phyloP scores from a whole-genome alignment of 2,888 invertebrate species.

The Allophyes oxyacanthae region DNA sequence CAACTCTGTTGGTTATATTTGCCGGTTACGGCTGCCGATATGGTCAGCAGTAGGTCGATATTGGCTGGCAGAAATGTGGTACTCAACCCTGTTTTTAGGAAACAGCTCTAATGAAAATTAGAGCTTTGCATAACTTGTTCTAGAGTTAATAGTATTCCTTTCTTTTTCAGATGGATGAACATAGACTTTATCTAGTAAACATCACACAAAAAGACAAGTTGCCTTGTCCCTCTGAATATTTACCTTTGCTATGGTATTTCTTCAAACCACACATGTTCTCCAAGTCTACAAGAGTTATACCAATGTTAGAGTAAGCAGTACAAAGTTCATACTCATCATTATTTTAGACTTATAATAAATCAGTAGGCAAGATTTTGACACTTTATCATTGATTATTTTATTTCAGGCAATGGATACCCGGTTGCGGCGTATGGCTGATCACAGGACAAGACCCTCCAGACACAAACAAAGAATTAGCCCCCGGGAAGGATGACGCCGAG shows the following conservation, averaged over 20 bases:
- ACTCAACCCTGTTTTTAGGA: no score
- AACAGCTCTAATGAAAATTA: no score
- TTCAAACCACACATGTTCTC: constrained; percentile 90
- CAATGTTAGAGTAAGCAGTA: constrained; percentile 92
- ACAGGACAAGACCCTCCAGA: constrained; percentile 86
- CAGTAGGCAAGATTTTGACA: no score
- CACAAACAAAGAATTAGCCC: constrained; percentile 70
- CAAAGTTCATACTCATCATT: not conserved
- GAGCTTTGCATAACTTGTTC: no score
- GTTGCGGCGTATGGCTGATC: constrained; percentile 92
- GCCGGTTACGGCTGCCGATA: no score
- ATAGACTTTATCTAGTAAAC: constrained; percentile 90
- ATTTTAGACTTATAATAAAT: no score
- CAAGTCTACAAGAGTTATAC: constrained; percentile 90
- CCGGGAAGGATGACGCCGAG: constrained; percentile 70
- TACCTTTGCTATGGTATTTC: constrained; percentile 92
- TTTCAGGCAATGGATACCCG: constrained; percentile 91
- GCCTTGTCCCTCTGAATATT: constrained; percentile 87
- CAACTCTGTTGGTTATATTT: no score
- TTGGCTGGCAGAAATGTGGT: no score
- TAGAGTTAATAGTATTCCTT: not conserved
- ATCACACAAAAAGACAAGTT: constrained; percentile 90
- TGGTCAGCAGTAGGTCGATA: no score
- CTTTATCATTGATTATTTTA: not conserved
- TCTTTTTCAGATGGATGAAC: constrained; percentile 83